phyloP scores from a whole-genome alignment of 2,797 vertebrate genomes.

The Neosilurus mollespiculum region DNA sequence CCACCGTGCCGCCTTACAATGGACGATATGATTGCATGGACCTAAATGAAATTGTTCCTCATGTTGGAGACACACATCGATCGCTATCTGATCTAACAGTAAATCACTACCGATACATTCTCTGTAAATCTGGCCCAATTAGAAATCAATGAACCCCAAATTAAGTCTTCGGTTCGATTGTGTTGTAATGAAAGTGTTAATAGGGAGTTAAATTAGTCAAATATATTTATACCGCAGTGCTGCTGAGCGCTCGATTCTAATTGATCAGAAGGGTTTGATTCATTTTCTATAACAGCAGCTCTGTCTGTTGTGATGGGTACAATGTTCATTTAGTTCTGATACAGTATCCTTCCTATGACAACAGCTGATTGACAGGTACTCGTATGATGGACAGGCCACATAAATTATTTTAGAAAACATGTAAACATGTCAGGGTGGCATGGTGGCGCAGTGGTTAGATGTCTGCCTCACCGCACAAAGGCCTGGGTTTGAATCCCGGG shows the following conservation, averaged over 20 bases:
- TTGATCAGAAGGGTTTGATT: background rate
- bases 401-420: background rate
- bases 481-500: too few relatives aligned
- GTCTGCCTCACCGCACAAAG: too few relatives aligned
- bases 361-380: background rate
- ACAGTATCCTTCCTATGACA: background rate
- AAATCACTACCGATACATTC: background rate
- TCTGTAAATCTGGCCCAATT: background rate
- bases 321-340: too few relatives aligned
- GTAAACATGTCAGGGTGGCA: background rate
- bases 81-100: background rate
- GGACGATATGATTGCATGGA: background rate
- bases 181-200: background rate
- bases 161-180: background rate
- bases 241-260: background rate
- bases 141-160: slow-evolving; percentile 7
- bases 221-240: background rate
- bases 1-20: too few relatives aligned
- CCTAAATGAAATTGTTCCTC: background rate
- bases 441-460: too few relatives aligned
- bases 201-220: background rate
- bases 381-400: background rate
- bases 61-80: background rate
- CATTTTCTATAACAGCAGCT: background rate
- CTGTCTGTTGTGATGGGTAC: background rate